phyloP scores from a whole-genome alignment of 2,113 vertebrate species.

The Lampris incognitus region DNA sequence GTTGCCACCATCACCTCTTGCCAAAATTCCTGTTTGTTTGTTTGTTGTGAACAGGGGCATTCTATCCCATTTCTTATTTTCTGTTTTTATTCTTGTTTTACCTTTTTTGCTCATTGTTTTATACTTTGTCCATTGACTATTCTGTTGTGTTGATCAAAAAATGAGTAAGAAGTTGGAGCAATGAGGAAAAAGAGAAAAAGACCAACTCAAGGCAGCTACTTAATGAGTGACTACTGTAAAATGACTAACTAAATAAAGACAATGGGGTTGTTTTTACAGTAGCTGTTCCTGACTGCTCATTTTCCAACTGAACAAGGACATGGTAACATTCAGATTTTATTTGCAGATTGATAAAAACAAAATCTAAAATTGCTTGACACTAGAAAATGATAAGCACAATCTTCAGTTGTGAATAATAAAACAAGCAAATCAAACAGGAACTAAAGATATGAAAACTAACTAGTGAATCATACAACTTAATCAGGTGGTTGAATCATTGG shows the following conservation, averaged over 20 bases:
- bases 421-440: too few relatives aligned
- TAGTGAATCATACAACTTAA: too few relatives aligned
- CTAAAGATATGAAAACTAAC: too few relatives aligned
- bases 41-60: constrained; percentile 74
- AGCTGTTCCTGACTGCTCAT: neutral
- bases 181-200: constrained; percentile 68
- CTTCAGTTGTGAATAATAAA: too few relatives aligned
- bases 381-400: neutral
- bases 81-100: constrained; percentile 35
- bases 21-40: constrained; percentile 76
- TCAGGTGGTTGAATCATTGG: too few relatives aligned
- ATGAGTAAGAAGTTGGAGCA: constrained; percentile 72
- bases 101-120: constrained; percentile 64
- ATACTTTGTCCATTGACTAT: constrained; percentile 74
- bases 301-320: neutral
- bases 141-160: constrained; percentile 76
- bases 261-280: constrained; percentile 80
- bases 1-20: constrained; percentile 58
- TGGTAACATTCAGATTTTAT: neutral
- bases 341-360: neutral
- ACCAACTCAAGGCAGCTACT: constrained; percentile 85
- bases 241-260: constrained; percentile 83
- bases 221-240: constrained; percentile 85
- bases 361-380: too few relatives aligned
- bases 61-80: constrained; percentile 51